These are phyloP conservation scores for Suricata suricatta DNA, from an alignment of 2,113 vertebrate genomes.

Conservation along the genomic window DNA sequence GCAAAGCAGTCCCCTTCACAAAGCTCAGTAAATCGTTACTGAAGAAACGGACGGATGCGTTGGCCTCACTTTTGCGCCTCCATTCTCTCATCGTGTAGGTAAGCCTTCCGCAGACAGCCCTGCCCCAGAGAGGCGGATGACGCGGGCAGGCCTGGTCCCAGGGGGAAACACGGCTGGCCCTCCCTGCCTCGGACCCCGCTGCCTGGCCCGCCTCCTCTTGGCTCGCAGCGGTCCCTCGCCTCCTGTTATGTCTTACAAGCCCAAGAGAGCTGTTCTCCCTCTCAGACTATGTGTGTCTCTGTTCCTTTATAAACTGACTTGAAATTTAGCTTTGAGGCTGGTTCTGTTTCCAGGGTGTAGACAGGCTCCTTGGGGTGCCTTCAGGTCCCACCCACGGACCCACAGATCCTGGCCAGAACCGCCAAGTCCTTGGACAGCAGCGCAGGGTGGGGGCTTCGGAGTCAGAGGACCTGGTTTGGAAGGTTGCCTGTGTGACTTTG, in stretches of 20 bases:
- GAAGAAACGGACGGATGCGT: background rate
- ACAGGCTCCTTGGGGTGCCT: no score
- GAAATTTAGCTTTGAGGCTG: background rate
- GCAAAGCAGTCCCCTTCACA: background rate
- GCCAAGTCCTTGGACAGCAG: background rate
- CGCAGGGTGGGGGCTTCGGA: background rate
- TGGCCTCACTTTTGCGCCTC: background rate
- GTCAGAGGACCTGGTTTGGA: background rate
- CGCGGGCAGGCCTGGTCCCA: background rate
- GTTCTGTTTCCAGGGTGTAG: background rate
- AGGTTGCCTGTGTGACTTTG: background rate
- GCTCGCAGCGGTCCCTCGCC: background rate
- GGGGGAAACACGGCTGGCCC: background rate
- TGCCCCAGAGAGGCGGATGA: no score
- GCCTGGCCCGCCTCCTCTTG: background rate
- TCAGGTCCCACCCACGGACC: background rate
- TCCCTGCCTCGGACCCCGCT: accelerated
- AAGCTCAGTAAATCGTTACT: background rate
- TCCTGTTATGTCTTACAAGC: background rate
- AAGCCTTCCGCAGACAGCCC: background rate
- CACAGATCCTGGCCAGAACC: background rate
- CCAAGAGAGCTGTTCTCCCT: background rate
- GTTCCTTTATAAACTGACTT: background rate
- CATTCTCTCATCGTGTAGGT: background rate
- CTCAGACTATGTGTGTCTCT: background rate